Base-by-base conservation (phyloP, 2,888 invertebrate species). In the Ichneumon xanthorius region DNA sequence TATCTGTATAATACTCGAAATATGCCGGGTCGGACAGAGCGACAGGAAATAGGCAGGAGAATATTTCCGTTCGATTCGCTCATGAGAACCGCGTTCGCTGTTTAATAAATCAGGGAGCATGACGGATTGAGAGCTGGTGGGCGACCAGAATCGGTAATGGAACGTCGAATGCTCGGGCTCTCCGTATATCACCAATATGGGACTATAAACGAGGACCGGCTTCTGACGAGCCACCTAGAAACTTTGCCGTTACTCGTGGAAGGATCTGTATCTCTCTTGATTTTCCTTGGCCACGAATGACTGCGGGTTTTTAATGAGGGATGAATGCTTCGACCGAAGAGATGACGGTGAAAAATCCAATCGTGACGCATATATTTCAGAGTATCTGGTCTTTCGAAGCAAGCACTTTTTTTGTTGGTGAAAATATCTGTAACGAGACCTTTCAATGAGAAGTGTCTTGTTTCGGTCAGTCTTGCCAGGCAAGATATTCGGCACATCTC, bases 81-180 rank as follows among this genome's bases (percentile, higher is more conserved):
- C 63, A 80, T 55, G 45, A 50, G 22, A 82, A 55, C 77, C 33
- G 71, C 58, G 55, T 73, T 81, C 68, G 81, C 68, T 80, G 80
- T 85, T 87, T 81, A 83, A 86, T 86, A 87, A 86, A 83, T 87
- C 85, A 84, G 71, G 80, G 72, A 75, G 76, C 85, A 70, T 86
- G 85, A 85, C 87, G 79, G 84, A 84, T 84, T 45, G 81, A 73
- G 73, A 80, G 65, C 67, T n/a, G 61, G 61, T 37, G 50, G 67
- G 26, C 68, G 45, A 73, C 61, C 78, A 75, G 65, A 78, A 78
- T 75, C 58, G 70, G 70, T 37, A 53, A 37, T 77, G 65, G 45
- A 75, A 63, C 79, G 67, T 73, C 78, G 61, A 78, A 50, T 53
- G 75, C 72, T 71, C n/a, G 40, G 30, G 65, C 71, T 70, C 68